Evolutionary conservation across 2,797 vertebrate genomes (phyloP), one percentile per base, ranked within the genome.

Genomic region (Molothrus aeneus): DNA sequence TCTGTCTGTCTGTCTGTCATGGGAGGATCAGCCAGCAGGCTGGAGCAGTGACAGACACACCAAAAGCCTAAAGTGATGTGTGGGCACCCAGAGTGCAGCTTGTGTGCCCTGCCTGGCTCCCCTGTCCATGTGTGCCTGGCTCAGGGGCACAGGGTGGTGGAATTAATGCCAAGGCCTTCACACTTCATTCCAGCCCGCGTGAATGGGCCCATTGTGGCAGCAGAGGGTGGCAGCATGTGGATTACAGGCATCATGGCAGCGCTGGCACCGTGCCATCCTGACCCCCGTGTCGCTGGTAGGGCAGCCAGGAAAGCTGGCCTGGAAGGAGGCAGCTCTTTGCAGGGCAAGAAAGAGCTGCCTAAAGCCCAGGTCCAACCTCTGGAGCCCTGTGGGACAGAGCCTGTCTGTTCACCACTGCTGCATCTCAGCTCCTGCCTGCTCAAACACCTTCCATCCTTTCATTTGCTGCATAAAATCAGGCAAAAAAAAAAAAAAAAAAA

Each of bases 121-220:
- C 28, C 47, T 68, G 66, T 60, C 70, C 54, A 7, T 38, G 70
- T 4, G 6, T 38, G 91, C 63, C 5, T 34, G 0, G 1, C 82
- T 75, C 81, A 57, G 59, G 59, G 61, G 70, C 1, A 36, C 36
- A 36, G 36, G 36, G 36, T 36, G 36, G 36, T 36, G 3, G 94
- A 95, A 92, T 87, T 77, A 71, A 87, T 92, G 93, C 91, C 96
- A 82, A 71, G 88, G 56, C 54, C 88, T 89, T 94, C 96, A 95
- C 96, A 80, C 95, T 77, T 80, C 90, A 95, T 96, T 92, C 80
- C 95, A 86, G 80, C 88, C 87, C 0, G 22, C 68, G 50, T 94
- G 96, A 96, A 94, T 93, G 92, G 96, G 64, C 54, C 66, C 71
- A 80, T 94, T 96, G 96, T 89, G 29, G 66, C 66, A 94, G 19